phyloP scores from a whole-genome alignment of 2,113 vertebrate genomes.

The Cichladusa arquata region DNA sequence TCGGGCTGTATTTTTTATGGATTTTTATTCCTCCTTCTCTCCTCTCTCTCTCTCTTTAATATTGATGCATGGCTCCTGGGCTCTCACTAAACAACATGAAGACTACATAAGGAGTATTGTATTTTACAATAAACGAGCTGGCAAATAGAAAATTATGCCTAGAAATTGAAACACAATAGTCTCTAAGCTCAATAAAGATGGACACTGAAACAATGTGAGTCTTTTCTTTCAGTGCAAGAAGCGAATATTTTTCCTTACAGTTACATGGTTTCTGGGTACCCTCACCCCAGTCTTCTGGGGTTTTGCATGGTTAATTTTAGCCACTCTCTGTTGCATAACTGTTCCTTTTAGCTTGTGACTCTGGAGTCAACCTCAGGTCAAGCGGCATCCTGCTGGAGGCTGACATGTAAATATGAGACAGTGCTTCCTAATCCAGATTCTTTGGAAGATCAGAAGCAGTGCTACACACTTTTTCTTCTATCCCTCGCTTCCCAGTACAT shows the following conservation, averaged over 20 bases:
- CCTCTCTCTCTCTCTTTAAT: background rate
- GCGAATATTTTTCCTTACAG: background rate
- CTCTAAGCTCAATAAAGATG: background rate
- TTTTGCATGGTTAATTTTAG: conserved; percentile 41
- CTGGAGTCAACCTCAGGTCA: conserved; percentile 57
- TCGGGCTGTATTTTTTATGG: background rate
- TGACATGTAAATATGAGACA: conserved; percentile 22
- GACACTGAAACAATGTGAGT: background rate
- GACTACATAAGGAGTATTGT: background rate
- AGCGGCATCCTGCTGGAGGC: conserved; percentile 20
- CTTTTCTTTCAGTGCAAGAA: background rate
- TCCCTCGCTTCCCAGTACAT: background rate
- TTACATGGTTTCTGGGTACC: background rate
- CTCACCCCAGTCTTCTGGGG: conserved; percentile 25
- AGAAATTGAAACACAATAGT: conserved; percentile 11
- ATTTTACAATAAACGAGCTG: conserved; percentile 24
- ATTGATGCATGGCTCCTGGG: background rate
- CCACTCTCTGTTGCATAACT: conserved; percentile 35
- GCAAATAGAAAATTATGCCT: conserved; percentile 19
- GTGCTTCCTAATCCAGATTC: background rate
- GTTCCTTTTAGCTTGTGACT: conserved; percentile 55
- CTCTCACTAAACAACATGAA: background rate
- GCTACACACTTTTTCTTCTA: background rate
- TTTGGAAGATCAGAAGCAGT: background rate
- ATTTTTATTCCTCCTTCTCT: background rate